Percentiles rank a stretch among this genome's conserved stretches.
These are phyloP conservation scores for Pipistrellus nathusii DNA, from an alignment of 2,797 vertebrate species.

Conservation along the genomic window DNA sequence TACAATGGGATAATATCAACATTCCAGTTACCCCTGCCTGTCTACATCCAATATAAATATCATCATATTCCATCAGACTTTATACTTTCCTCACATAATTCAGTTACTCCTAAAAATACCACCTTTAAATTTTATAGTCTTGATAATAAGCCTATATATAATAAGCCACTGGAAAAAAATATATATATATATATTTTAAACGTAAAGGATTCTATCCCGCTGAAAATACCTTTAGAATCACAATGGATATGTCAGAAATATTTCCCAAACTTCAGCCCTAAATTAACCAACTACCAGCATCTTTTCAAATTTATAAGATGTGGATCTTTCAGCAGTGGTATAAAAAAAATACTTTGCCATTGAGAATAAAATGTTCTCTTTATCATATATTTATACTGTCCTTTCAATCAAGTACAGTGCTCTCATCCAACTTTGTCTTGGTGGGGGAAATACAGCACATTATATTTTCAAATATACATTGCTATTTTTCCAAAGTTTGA, in stretches of 20 bases:
- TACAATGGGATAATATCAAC: conserved; percentile 66
- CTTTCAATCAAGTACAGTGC: conserved; percentile 57
- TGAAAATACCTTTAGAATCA: conserved; percentile 67
- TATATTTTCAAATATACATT: conserved; percentile 14
- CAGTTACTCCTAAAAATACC: conserved; percentile 60
- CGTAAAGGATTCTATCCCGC: conserved; percentile 38
- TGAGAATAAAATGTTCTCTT: conserved; percentile 64
- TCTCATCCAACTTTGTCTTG: conserved; percentile 57
- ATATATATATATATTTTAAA: not conserved
- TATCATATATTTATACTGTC: conserved; percentile 45
- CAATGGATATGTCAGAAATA: conserved; percentile 45
- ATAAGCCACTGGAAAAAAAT: conserved; percentile 39
- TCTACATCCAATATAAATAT: conserved; percentile 39
- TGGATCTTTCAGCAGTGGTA: conserved; percentile 55
- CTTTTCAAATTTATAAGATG: conserved; percentile 72
- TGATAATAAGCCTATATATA: conserved; percentile 78
- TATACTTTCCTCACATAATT: conserved; percentile 69
- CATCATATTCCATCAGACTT: conserved; percentile 68
- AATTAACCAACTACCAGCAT: conserved; percentile 32
- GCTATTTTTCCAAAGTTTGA: conserved; percentile 43
- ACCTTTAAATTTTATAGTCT: conserved; percentile 54
- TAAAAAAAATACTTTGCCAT: conserved; percentile 48
- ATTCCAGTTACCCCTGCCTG: conserved; percentile 59
- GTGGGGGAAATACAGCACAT: conserved; percentile 57
- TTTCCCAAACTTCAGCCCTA: conserved; percentile 56